Evolutionary conservation across 1,140 invertebrate species (phyloP).

Genomic region (Drosophila micromelanica): DNA sequence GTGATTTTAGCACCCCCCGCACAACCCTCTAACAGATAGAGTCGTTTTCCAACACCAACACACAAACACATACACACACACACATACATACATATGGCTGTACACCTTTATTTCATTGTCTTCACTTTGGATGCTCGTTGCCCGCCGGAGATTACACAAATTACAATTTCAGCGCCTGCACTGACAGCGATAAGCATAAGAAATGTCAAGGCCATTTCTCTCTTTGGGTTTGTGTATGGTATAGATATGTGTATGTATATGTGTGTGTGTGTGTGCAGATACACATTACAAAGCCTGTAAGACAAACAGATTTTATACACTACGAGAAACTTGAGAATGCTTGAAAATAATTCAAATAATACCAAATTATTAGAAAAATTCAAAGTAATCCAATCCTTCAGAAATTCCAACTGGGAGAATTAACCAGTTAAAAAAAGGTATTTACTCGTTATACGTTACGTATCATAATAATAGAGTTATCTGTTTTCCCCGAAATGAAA

Average conservation of each 20-base stretch:
- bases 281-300: slow-evolving; percentile 7
- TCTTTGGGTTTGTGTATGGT: slow-evolving; percentile 28
- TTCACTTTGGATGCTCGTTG: slow-evolving; percentile 27
- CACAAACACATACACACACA: slow-evolving; percentile 27
- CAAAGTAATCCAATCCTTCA: too few species aligned
- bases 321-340: neutral
- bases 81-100: slow-evolving; percentile 10
- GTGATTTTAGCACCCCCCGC: slow-evolving; percentile 41
- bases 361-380: neutral
- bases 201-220: slow-evolving; percentile 80
- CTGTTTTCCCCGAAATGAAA: too few species aligned
- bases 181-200: slow-evolving; percentile 80
- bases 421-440: too few species aligned
- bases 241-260: slow-evolving; percentile 12
- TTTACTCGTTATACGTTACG: too few species aligned
- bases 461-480: too few species aligned
- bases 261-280: slow-evolving; percentile 4
- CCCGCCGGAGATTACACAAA: slow-evolving; percentile 79
- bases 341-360: neutral
- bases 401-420: too few species aligned
- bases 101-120: slow-evolving; percentile 50
- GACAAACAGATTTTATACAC: slow-evolving; percentile 31
- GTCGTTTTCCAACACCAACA: slow-evolving; percentile 27
- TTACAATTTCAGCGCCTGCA: slow-evolving; percentile 82
- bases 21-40: slow-evolving; percentile 29